Evolutionary conservation across 30 jellyfish, hydroid and myxozoan genomes (phyloP), one percentile per base, ranked within the genome.

Genomic region (Turritopsis rubra): DNA sequence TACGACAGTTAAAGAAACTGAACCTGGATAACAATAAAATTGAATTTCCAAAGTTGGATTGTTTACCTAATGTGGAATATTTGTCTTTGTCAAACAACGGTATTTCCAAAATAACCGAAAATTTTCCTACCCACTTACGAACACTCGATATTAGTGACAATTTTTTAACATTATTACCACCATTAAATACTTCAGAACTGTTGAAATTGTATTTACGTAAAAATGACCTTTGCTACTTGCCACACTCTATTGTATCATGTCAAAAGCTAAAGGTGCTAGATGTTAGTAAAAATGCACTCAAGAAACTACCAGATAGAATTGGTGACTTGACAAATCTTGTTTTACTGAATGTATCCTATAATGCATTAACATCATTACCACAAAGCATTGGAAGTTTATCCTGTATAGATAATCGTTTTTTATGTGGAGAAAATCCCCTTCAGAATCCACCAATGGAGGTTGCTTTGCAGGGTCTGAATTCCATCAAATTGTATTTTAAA

Each of bases 371-470:
- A 21, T 80, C 95, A 18, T 72, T 92, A 65, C 95, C 98, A 73
- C 87, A 92, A 65, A 72, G 76, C 5, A 72, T 92, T 19, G 79
- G 89, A 65, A 73, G 80, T 27, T 90, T 92, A 22, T 24, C 70
- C 0, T 28, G 79, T 4, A 53, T 65, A 19, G 90, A 85, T 54
- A 87, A 89, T 20, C 76, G 82, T 4, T 85, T 92, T 24, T 72
- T 88, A 16, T 72, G 88, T 75, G 86, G 86, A 21, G 84, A 66
- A 21, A 92, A 92, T 74, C 96, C 95, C 1, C 80, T 92, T 17
- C 98, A 88, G 23, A 77, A 25, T 70, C 98, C 98, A 18, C 98
- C 98, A 8, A 25, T 80, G 28, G 96, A 92, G 54, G 88, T 86
- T 28, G 89, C 97, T 54, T 52, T 53, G 29, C 79, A 88, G 80